Evolutionary conservation across 2,888 invertebrate species (phyloP), one percentile per base, ranked within the genome.

Genomic region (Drosophila cognata): DNA sequence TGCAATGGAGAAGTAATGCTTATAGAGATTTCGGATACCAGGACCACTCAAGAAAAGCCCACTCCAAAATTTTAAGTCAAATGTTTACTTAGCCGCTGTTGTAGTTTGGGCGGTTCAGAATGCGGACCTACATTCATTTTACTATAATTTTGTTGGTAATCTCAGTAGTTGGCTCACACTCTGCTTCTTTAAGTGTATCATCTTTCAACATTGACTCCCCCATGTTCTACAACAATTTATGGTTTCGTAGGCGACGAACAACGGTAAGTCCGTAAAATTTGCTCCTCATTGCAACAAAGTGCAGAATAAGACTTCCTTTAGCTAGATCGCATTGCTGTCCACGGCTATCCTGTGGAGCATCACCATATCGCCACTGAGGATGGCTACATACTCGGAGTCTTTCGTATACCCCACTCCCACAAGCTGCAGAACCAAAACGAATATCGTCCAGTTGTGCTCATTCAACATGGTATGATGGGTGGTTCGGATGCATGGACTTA

Each of bases 311-410:
- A 29, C 16, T 25, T 43, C 1, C 21, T 38, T 21, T 8, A 84
- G 83, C 31, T 48, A 18, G 83, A 91, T 46, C 85, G 86, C 5
- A 91, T 91, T 55, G 72, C 70, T 95, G 35, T 7, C 0, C 90
- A 92, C 61, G 91, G 91, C 0, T 97, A 96, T 91, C 94, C 94
- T 0, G 94, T 95, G 0, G 97, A 97, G 92, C 94, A 95, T 0
- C 96, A 97, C 51, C 29, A 70, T 2, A 67, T 91, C 2, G 25
- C 67, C 18, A 92, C 92, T 7, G 74, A 77, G 2, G 92, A 92
- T 71, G 91, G 91, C 7, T 92, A 92, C 48, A 51, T 90, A 4
- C 25, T 92, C 3, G 84, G 84, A 1, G 58, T 88, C 28, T 91
- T 91, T 71, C 90, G 92, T 8, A 92, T 92, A 59, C 92, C 65